Evolutionary conservation across 1,140 invertebrate species (phyloP), one percentile per base, ranked within the genome.

Genomic region (Megalonaias nervosa): DNA sequence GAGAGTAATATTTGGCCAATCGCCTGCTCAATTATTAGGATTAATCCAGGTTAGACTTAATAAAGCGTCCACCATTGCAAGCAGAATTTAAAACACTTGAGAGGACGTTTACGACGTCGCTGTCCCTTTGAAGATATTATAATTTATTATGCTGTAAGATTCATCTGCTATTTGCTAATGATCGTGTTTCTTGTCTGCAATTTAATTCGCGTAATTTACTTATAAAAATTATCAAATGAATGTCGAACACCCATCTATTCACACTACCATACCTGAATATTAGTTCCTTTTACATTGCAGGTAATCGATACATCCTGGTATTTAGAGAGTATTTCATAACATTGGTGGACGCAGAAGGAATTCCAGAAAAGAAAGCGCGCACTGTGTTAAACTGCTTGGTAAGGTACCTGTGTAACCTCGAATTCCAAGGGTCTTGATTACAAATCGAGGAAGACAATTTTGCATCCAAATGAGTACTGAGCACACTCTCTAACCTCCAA

Each of bases 401-500:
- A 19, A 60, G 55, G 57, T 77, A 71, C 60, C 62, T 77, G 21
- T 56, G 61, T 14, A 60, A 16, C 38, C 75, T 71, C 67, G 69
- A 58, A 38, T 72, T 3, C 69, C 75, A 38, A 55, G 66, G 9
- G 61, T 61, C 15, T 71, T 77, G 55, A 77, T 71, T 38, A 79
- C 71, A n/a, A 67, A 79, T 48, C 77, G 74, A 55, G 71, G 73
- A 19, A 23, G 67, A 26, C 62, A 79, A 26, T 79, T 79, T 57
- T 79, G 38, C 57, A 48, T 72, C 21, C 16, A 58, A 14, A 66
- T 81, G 58, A 70, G 71, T 21, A 76, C 80, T 19, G 61, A 59
- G 58, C 71, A 81, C 21, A 72, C 11, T 80, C 14, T 82, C 74
- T 57, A 67, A 80, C 70, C 82, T 77, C 0, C 71, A 77, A 71